Conservation (phyloP, 2,113 vertebrate genomes). For the Microtus ochrogaster region DNA sequence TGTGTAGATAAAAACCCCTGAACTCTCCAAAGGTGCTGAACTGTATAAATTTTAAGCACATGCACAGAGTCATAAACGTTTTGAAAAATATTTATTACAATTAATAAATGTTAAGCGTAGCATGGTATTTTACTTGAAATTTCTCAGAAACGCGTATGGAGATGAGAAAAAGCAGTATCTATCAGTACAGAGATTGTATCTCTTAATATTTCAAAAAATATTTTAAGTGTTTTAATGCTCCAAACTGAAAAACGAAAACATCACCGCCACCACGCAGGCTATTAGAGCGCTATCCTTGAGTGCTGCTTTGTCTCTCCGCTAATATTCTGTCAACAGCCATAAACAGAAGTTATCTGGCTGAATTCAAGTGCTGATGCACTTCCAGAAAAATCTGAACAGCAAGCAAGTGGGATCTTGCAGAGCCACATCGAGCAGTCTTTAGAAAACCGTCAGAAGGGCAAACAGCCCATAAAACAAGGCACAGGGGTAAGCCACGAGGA, state of each 20-base stretch:
- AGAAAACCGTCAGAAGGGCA: conserved; percentile 93
- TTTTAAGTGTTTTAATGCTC: conserved; percentile 47
- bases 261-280: conserved; percentile 60
- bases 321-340: conserved; percentile 75
- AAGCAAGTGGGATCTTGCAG: conserved; percentile 48
- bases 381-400: conserved; percentile 63
- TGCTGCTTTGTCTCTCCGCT: conserved; percentile 67
- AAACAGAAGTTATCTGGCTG: conserved; percentile 69
- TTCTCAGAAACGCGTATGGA: conserved; percentile 52
- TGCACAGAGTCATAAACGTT: not conserved
- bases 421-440: conserved; percentile 65
- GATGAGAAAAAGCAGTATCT: conserved; percentile 7
- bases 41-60: not conserved
- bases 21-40: not conserved
- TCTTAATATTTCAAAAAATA: conserved; percentile 66
- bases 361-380: conserved; percentile 70
- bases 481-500: conserved; percentile 93
- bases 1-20: not conserved
- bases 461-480: conserved; percentile 93
- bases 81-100: not conserved
- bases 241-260: conserved; percentile 49
- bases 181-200: not conserved
- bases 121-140: conserved; percentile 36
- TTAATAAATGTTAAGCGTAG: not conserved
- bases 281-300: conserved; percentile 63